Percentiles rank a stretch among this genome's conserved stretches.
Evolutionary conservation across 2,113 vertebrate species (phyloP).

Genomic region (Mystacornis crossleyi): DNA sequence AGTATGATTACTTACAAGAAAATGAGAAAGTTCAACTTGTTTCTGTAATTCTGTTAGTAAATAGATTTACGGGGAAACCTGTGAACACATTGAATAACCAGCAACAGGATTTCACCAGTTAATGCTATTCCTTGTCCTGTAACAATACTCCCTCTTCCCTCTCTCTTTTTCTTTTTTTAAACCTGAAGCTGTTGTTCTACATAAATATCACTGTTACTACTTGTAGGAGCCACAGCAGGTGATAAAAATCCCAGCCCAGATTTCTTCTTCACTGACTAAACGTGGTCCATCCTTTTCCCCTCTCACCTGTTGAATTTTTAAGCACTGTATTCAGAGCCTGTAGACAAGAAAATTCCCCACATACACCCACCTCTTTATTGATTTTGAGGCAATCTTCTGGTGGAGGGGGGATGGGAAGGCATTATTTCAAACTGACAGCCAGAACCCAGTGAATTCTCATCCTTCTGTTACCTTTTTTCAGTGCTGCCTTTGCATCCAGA

Average conservation of each 20-base stretch:
- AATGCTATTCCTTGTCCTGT: neutral
- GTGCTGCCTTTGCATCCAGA: neutral
- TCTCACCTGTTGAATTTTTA: neutral
- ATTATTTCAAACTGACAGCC: neutral
- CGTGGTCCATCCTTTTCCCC: neutral
- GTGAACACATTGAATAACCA: neutral
- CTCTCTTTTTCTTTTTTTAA: neutral
- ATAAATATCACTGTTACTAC: neutral
- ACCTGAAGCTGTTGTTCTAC: neutral
- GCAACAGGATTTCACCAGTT: neutral
- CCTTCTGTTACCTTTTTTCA: neutral
- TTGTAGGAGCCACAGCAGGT: neutral
- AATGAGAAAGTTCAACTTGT: neutral
- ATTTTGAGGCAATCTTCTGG: neutral
- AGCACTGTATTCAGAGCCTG: neutral
- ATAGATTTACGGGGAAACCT: neutral
- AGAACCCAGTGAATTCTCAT: neutral
- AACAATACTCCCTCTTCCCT: neutral
- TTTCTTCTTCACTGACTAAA: neutral
- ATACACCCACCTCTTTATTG: neutral
- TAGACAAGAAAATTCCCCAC: neutral
- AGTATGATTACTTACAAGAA: neutral
- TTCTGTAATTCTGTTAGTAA: neutral
- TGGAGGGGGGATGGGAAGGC: neutral
- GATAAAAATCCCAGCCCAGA: neutral